Evolutionary conservation across 2,888 invertebrate genomes (phyloP), one percentile per base, ranked within the genome.

Genomic region (Lasiommata megera): DNA sequence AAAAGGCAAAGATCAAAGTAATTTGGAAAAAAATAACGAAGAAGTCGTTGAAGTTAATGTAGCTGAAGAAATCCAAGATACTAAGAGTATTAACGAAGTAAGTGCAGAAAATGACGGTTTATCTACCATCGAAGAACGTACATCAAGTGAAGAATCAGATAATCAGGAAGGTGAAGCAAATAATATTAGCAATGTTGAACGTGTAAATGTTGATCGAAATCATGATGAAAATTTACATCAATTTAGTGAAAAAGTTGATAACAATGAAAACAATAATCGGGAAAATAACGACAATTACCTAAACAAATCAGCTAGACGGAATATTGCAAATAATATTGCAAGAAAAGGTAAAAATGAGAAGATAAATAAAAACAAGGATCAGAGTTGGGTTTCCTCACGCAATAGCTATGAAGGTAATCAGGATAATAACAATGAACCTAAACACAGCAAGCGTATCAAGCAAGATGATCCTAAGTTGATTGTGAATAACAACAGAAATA

Each of bases 91-190:
- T 40, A 41, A 41, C n/a, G 6, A 16, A 11, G 41, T 12, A 29
- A 31, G 16, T 31, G 16, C 11, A 31, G 16, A 31, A 0, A 46
- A n/a, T 31, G 8, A 2, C 11, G 9, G 29, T 11, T 31, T 29
- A 29, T 11, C 46, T 31, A 11, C 46, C 8, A 29, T 16, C 3
- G 47, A 47, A 43, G 37, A 62, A 29, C 29, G n/a, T 36, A 50
- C 38, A n/a, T 17, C 9, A 16, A 50, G 12, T 50, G 43, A 54
- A 23, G 17, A 54, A 29, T 31, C n/a, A 40, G 29, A 48, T 31
- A 12, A 40, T 18, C 17, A 48, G 43, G 18, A 53, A 18, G 53
- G 34, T 23, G 29, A 48, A 31, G 12, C 12, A 12, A 40, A 40
- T 48, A 40, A 44, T 41, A 11, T 38, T 17, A 36, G 14, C 11